A percentile compares a stretch with the other conserved stretches of the same genome.
Evolutionary conservation across 92 coral and sea anemone species (phyloP).

Genomic region (Phenganax marumi): DNA sequence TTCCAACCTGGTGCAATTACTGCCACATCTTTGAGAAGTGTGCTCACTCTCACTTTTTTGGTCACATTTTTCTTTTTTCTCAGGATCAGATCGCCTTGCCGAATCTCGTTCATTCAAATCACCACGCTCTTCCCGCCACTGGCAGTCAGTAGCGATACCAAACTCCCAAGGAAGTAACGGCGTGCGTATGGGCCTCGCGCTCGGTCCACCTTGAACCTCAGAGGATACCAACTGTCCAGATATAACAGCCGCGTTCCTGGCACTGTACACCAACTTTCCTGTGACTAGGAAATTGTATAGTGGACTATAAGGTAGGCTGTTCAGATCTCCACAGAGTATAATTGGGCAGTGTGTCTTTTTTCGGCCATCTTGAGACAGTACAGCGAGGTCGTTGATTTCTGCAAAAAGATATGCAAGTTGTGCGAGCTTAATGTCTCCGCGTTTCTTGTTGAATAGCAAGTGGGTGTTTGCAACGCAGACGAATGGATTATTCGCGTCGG

Average conservation of each 20-base stretch:
- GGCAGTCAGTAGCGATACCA: conserved; percentile 58
- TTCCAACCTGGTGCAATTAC: neutral
- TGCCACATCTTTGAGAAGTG: neutral
- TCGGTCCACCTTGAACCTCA: conserved; percentile 17
- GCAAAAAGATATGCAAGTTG: conserved; percentile 83
- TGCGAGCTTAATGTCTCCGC: conserved; percentile 91
- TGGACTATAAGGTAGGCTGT: conserved; percentile 81
- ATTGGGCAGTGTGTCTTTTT: conserved; percentile 57
- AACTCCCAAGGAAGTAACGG: conserved; percentile 80
- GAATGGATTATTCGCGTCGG: conserved; percentile 39
- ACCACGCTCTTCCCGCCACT: conserved; percentile 17
- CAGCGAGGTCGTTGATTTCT: conserved; percentile 68
- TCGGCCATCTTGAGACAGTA: conserved; percentile 11
- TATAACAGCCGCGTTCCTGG: conserved; percentile 65
- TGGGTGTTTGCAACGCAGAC: conserved; percentile 88
- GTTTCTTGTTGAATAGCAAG: conserved; percentile 77
- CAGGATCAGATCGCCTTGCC: neutral
- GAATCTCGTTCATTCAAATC: neutral
- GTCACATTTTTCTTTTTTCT: neutral
- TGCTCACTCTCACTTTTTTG: neutral
- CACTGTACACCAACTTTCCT: conserved; percentile 66
- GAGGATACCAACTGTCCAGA: conserved; percentile 76
- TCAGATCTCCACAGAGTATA: conserved; percentile 86
- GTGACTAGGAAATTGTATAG: conserved; percentile 63
- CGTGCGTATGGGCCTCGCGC: conserved; percentile 35